Conservation (phyloP, 2,797 vertebrate genomes). For the Spinus pinus region DNA sequence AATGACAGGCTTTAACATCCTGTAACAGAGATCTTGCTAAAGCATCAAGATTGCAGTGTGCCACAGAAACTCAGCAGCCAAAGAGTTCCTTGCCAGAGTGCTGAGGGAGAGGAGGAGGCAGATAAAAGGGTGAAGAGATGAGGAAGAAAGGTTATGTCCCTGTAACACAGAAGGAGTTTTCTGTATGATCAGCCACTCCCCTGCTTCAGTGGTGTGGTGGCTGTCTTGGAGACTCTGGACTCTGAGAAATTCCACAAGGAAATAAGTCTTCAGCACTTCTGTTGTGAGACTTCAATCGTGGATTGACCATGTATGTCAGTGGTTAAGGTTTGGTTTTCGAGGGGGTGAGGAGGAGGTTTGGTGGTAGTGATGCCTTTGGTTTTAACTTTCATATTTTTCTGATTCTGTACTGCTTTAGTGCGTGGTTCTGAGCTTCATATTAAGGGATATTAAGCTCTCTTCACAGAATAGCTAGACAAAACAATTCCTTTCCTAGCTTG, state of each 20-base stretch:
- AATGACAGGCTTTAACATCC: neutral
- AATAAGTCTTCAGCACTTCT: neutral
- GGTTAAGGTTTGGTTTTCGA: neutral
- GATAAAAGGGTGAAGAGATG: neutral
- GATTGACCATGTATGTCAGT: neutral
- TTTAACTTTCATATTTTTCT: neutral
- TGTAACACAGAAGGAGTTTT: neutral
- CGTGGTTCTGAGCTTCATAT: neutral
- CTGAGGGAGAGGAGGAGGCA: neutral
- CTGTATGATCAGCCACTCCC: neutral
- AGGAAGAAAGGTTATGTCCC: neutral
- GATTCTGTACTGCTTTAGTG: neutral
- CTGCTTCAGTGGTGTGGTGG: neutral
- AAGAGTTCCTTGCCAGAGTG: neutral
- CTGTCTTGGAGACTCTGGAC: neutral
- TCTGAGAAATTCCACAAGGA: neutral
- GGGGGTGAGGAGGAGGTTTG: neutral
- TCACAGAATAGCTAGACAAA: neutral
- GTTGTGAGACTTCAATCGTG: neutral
- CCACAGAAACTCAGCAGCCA: neutral
- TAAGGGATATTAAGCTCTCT: neutral
- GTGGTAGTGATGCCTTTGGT: neutral
- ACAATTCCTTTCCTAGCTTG: neutral
- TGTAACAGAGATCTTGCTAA: neutral
- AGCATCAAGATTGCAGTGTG: fast-evolving